Percentiles rank a stretch among this genome's conserved stretches.
These are phyloP conservation scores for Bothrops jararaca DNA, from an alignment of 2,113 vertebrate species.

Conservation along the genomic window DNA sequence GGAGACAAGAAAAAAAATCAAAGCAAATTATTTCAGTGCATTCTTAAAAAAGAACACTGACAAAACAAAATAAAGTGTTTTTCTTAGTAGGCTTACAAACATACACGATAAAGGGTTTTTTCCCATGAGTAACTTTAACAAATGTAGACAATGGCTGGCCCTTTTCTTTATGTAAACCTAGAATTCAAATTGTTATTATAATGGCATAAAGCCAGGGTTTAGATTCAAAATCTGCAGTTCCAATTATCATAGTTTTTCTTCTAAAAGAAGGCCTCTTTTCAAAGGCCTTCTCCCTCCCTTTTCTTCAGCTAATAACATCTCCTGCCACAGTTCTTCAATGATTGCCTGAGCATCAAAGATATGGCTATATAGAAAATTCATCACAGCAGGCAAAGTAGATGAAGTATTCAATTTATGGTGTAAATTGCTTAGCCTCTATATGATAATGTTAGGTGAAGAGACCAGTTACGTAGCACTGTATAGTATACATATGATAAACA, in stretches of 20 bases:
- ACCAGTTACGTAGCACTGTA: constrained; percentile 12
- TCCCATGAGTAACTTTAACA: not conserved
- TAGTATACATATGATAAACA: constrained; percentile 35
- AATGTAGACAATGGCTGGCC: not conserved
- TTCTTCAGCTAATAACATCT: constrained; percentile 24
- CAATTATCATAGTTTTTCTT: constrained; percentile 29
- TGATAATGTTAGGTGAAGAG: not conserved
- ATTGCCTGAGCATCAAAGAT: constrained; percentile 42
- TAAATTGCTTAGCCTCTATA: not conserved
- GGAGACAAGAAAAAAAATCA: not conserved
- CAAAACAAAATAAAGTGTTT: not conserved
- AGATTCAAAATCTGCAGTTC: constrained; percentile 12
- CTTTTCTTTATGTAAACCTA: not conserved
- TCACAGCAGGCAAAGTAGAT: constrained; percentile 39
- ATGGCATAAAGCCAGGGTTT: not conserved
- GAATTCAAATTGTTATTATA: not conserved
- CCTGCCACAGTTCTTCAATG: constrained; percentile 30
- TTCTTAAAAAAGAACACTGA: not conserved
- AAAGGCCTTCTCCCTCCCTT: not conserved
- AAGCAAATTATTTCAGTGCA: not conserved
- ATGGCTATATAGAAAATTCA: constrained; percentile 42
- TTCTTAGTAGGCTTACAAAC: not conserved
- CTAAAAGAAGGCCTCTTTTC: constrained; percentile 33
- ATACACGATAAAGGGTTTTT: not conserved
- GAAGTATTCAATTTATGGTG: constrained; percentile 27